Percentiles rank a stretch among this genome's conserved stretches.
These are phyloP conservation scores for Lepilemur septentrionalis DNA, from an alignment of 2,797 vertebrate genomes.

Conservation along the genomic window DNA sequence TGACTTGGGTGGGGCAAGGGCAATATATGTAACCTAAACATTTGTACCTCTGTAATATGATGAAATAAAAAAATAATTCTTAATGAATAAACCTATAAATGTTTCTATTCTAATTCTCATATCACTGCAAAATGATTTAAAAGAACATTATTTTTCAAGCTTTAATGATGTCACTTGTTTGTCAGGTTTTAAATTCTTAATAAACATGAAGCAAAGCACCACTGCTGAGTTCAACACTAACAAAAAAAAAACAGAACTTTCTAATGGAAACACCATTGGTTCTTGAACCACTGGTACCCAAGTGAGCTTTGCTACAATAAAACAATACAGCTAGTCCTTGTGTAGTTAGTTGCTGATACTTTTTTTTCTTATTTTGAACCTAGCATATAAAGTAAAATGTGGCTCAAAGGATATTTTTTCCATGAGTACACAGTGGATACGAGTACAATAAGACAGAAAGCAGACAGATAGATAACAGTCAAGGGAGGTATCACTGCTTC, in stretches of 20 bases:
- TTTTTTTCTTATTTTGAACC: conserved; percentile 22
- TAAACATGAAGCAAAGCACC: not conserved
- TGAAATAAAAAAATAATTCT: too few relatives aligned
- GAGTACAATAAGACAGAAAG: not conserved
- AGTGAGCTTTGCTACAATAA: conserved; percentile 32
- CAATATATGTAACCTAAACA: too few relatives aligned
- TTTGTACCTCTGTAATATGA: too few relatives aligned
- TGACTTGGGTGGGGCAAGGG: too few relatives aligned
- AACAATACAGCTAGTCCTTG: not conserved
- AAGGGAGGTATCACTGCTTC: not conserved
- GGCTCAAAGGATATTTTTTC: not conserved
- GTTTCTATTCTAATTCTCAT: not conserved
- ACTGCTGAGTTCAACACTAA: not conserved
- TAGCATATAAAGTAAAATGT: conserved; percentile 35
- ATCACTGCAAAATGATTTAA: not conserved
- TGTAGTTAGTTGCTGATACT: not conserved
- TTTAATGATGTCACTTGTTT: not conserved
- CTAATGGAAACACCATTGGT: not conserved
- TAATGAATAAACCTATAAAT: not conserved
- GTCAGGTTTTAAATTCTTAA: conserved; percentile 2
- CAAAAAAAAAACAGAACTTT: not conserved
- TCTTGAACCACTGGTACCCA: not conserved
- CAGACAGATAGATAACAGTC: not conserved
- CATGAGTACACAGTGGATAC: not conserved
- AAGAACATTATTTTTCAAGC: not conserved